phyloP scores from a whole-genome alignment of 2,113 vertebrate genomes.

The Psammodynastes pulverulentus region DNA sequence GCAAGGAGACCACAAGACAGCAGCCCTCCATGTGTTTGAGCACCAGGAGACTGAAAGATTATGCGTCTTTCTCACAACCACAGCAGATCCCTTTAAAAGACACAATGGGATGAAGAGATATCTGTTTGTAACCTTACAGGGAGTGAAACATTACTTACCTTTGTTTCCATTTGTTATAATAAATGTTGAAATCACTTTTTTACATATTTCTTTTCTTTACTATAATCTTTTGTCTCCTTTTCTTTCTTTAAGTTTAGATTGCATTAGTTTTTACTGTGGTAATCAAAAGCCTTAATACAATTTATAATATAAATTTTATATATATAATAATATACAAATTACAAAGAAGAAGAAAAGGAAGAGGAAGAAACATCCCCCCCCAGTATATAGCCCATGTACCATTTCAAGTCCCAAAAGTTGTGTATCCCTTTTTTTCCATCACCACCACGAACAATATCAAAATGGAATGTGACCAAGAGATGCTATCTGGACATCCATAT shows the following conservation, averaged over 20 bases:
- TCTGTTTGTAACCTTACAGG: neutral
- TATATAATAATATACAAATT: neutral
- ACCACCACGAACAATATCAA: neutral
- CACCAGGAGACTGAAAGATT: neutral
- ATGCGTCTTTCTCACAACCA: neutral
- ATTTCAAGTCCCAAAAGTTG: neutral
- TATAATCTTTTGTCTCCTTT: neutral
- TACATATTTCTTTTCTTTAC: neutral
- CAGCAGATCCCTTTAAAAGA: neutral
- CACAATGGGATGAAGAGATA: neutral
- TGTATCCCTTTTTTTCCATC: neutral
- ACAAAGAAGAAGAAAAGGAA: neutral
- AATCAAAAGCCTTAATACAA: neutral
- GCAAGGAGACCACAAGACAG: neutral
- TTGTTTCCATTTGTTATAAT: neutral
- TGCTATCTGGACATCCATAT: neutral
- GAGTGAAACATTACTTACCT: neutral
- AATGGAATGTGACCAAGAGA: neutral
- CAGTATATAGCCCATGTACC: neutral
- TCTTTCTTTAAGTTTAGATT: neutral
- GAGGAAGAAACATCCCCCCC: neutral
- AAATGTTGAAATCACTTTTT: neutral
- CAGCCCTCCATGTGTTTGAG: neutral
- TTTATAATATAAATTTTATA: neutral
- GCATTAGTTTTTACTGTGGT: neutral